phyloP scores from a whole-genome alignment of 1,140 invertebrate genomes.

The Lepeophtheirus salmonis region DNA sequence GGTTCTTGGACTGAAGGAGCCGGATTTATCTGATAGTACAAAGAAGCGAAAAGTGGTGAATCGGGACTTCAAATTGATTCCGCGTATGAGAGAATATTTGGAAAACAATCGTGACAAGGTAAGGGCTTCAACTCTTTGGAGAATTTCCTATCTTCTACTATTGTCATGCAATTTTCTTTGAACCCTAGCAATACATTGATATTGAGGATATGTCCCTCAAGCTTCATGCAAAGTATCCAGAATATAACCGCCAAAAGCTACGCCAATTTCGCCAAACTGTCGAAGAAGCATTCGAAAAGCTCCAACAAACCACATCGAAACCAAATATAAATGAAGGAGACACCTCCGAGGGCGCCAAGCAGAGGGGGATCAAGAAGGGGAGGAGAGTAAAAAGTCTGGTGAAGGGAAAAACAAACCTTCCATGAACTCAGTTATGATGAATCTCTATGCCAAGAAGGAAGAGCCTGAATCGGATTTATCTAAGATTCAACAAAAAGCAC shows the following conservation, averaged over 20 bases:
- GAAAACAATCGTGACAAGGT: slow-evolving; percentile 20
- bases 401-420: not conserved
- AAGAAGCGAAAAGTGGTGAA: slow-evolving; percentile 11
- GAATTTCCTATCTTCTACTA: too few species aligned
- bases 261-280: not conserved
- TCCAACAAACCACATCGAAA: not conserved
- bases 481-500: not conserved
- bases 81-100: not conserved
- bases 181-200: slow-evolving; percentile 3
- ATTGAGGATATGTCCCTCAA: slow-evolving; percentile 5
- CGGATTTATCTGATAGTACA: not conserved
- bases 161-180: too few species aligned
- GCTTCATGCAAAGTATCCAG: not conserved
- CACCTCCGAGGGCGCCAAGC: not conserved
- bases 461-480: not conserved
- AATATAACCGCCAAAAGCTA: slow-evolving; percentile 1
- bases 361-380: not conserved
- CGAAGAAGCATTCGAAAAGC: not conserved
- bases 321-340: not conserved
- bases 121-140: too few species aligned
- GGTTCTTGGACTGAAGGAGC: not conserved
- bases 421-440: not conserved
- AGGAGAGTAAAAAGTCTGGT: not conserved
- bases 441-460: not conserved
- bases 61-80: not conserved